Conservation (phyloP, 1,140 invertebrate genomes). For the Aricia agestis region DNA sequence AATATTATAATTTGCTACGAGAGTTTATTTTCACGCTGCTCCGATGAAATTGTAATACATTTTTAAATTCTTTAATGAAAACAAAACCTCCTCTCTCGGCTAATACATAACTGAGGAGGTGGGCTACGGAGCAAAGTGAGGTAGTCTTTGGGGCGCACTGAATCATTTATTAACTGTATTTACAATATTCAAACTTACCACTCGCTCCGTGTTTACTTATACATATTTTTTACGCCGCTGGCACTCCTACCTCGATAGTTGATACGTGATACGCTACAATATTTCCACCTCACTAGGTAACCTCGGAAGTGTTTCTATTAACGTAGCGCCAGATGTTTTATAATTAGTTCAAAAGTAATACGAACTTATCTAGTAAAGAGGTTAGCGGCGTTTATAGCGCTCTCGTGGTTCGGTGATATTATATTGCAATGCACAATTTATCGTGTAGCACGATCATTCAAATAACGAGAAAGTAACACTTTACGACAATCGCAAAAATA, state of each 20-base stretch:
- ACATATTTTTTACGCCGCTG: constrained; percentile 10
- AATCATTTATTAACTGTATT: constrained; percentile 42
- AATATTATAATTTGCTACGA: not conserved
- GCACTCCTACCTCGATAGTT: constrained; percentile 3
- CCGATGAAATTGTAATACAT: constrained; percentile 3
- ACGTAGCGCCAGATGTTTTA: constrained; percentile 32
- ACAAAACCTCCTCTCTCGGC: constrained; percentile 22
- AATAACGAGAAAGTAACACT: too few relatives aligned
- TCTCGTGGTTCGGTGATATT: not conserved
- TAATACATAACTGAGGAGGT: constrained; percentile 37
- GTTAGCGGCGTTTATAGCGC: not conserved
- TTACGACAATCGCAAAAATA: too few relatives aligned
- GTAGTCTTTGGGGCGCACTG: constrained; percentile 34
- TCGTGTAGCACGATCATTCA: too few relatives aligned
- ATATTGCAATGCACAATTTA: not conserved
- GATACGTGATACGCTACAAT: constrained; percentile 11
- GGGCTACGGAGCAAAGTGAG: constrained; percentile 38
- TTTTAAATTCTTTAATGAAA: constrained; percentile 13
- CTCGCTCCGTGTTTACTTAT: constrained; percentile 33
- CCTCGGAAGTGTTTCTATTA: constrained; percentile 27
- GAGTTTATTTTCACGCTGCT: not conserved
- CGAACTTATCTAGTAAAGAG: constrained; percentile 8
- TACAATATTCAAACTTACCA: constrained; percentile 38
- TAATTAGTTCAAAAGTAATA: constrained; percentile 24
- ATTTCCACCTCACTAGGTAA: constrained; percentile 18